Conservation (phyloP, 2,888 invertebrate species). For the Stenolophus ochropezus region DNA sequence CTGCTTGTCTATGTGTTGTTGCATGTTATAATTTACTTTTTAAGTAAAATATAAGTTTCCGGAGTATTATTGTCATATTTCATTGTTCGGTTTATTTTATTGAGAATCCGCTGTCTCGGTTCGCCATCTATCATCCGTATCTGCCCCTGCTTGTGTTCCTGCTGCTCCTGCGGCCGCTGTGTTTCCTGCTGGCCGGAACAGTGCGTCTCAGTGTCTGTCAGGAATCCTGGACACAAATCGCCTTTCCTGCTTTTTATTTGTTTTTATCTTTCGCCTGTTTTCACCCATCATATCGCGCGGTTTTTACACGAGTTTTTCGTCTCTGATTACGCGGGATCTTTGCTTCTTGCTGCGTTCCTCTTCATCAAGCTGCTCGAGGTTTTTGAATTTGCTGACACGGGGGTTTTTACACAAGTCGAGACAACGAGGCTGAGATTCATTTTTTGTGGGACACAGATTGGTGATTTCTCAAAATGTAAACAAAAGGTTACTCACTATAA, state of each 20-base stretch:
- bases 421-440: neutral
- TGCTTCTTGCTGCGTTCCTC: neutral
- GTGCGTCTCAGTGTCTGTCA: conserved; percentile 28
- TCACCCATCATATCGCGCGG: conserved; percentile 55
- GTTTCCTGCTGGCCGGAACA: neutral
- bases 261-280: conserved; percentile 58
- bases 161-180: conserved; percentile 7
- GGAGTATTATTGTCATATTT: neutral
- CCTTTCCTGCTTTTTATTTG: conserved; percentile 54
- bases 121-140: conserved; percentile 57
- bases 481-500: too few species aligned
- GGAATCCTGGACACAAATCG: conserved; percentile 46
- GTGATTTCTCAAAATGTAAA: neutral
- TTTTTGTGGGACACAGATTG: neutral
- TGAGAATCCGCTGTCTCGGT: conserved; percentile 1
- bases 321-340: conserved; percentile 44
- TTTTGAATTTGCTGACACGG: conserved; percentile 3
- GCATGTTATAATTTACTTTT: too few species aligned
- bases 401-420: conserved; percentile 33
- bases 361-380: conserved; percentile 26
- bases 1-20: too few species aligned
- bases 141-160: conserved; percentile 11
- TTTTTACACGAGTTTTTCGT: conserved; percentile 52
- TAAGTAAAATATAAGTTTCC: too few species aligned
- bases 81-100: neutral